Evolutionary conservation across 2,888 invertebrate genomes (phyloP).

Genomic region (Phalera bucephala): DNA sequence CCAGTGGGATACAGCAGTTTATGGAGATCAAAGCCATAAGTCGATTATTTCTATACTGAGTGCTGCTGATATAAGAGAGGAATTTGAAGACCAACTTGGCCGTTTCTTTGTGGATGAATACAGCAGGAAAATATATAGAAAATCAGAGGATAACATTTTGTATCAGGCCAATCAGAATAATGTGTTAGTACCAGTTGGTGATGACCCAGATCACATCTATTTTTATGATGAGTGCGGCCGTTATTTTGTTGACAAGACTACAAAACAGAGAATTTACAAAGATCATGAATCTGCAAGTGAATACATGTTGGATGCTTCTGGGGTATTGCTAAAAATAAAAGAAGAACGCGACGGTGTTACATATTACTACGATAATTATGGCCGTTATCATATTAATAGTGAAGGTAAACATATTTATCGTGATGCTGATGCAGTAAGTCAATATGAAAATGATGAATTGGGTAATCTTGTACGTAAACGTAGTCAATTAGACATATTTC

Average conservation of each 20-base stretch:
- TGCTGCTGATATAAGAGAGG: constrained; percentile 61
- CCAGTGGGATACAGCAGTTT: constrained; percentile 66
- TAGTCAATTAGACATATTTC: constrained; percentile 59
- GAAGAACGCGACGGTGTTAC: constrained; percentile 59
- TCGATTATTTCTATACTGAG: constrained; percentile 72
- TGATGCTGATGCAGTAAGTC: constrained; percentile 61
- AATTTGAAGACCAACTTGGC: constrained; percentile 67
- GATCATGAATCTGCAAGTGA: constrained; percentile 65
- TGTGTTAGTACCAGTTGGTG: constrained; percentile 60
- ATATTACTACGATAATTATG: constrained; percentile 71
- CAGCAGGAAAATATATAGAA: constrained; percentile 68
- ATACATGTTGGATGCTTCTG: constrained; percentile 69
- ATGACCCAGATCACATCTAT: constrained; percentile 61
- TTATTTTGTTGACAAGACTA: constrained; percentile 58
- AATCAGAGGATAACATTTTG: constrained; percentile 48
- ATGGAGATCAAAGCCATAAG: constrained; percentile 56
- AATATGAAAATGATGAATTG: constrained; percentile 74
- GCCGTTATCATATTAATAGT: constrained; percentile 65
- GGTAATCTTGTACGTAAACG: constrained; percentile 75
- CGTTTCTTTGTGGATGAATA: constrained; percentile 63
- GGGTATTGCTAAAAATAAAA: constrained; percentile 62
- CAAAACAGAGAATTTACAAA: constrained; percentile 67
- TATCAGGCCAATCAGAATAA: constrained; percentile 67
- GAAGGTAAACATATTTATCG: constrained; percentile 70
- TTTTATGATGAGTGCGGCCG: constrained; percentile 75